Evolutionary conservation across 2,797 vertebrate genomes (phyloP).

Genomic region (Onychomys torridus): DNA sequence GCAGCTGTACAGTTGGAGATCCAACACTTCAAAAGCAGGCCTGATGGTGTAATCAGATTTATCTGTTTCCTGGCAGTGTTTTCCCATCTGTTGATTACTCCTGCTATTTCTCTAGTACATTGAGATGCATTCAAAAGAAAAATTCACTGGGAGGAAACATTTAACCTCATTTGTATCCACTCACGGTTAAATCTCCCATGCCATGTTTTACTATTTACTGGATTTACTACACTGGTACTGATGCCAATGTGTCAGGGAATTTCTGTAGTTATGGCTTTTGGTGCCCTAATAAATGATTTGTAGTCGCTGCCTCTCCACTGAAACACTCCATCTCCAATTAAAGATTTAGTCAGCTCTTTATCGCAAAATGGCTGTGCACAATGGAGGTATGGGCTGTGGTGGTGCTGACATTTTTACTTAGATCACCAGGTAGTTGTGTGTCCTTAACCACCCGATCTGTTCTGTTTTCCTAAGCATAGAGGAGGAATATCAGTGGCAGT

Average conservation of each 20-base stretch:
- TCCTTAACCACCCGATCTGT: not conserved
- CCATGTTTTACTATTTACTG: conserved; percentile 57
- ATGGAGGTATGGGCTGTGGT: not conserved
- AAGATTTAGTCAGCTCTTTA: conserved; percentile 73
- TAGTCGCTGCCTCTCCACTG: conserved; percentile 50
- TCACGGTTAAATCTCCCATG: conserved; percentile 23
- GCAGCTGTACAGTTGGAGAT: not conserved
- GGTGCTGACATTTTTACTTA: conserved; percentile 66
- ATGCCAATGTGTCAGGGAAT: conserved; percentile 50
- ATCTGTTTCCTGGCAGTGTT: not conserved
- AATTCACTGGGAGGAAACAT: conserved; percentile 51
- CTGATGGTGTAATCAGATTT: not conserved
- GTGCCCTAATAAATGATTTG: conserved; percentile 60
- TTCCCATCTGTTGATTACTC: not conserved
- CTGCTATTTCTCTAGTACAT: conserved; percentile 54
- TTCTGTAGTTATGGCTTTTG: conserved; percentile 41
- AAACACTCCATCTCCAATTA: conserved; percentile 60
- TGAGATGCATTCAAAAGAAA: conserved; percentile 56
- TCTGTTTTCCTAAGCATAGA: not conserved
- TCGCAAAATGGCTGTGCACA: conserved; percentile 61
- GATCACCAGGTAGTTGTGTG: conserved; percentile 42
- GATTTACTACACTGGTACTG: conserved; percentile 39
- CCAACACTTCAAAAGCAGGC: not conserved
- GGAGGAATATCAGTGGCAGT: conserved; percentile 4
- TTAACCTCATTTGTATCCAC: conserved; percentile 62